Conservation (phyloP, 2,113 vertebrate species). For the Serinus canaria region DNA sequence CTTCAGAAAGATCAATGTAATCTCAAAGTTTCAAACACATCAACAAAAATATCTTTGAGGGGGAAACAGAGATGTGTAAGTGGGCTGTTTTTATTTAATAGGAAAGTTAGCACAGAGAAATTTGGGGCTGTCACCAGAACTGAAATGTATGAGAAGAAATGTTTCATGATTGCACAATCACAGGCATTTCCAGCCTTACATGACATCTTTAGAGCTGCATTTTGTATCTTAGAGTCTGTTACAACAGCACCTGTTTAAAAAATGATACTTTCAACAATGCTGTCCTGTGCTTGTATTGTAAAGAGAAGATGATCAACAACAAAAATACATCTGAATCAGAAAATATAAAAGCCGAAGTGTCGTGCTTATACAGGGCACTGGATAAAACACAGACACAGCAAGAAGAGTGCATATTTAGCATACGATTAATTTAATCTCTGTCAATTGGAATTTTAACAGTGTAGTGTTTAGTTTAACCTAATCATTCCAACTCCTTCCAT, state of each 20-base stretch:
- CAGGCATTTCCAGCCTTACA: background rate
- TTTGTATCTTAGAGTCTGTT: background rate
- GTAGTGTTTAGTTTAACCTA: background rate
- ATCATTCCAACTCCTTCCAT: background rate
- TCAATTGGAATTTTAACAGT: background rate
- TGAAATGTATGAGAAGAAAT: background rate
- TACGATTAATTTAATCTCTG: background rate
- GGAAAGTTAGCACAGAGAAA: background rate
- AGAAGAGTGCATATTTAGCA: background rate
- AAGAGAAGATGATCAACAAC: background rate
- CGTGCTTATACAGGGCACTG: background rate
- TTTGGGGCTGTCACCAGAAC: background rate
- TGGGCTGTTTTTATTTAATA: background rate
- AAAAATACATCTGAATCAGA: background rate
- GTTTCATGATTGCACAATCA: background rate
- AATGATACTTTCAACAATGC: background rate
- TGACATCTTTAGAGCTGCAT: background rate
- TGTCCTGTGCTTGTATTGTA: background rate
- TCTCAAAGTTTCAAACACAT: background rate
- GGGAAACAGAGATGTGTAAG: background rate
- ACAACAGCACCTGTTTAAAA: background rate
- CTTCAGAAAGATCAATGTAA: slow-evolving; percentile 1
- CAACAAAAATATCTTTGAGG: background rate
- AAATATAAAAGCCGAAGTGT: background rate
- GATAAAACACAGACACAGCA: background rate